Evolutionary conservation across 2,113 vertebrate genomes (phyloP).

Genomic region (Anas platyrhynchos): DNA sequence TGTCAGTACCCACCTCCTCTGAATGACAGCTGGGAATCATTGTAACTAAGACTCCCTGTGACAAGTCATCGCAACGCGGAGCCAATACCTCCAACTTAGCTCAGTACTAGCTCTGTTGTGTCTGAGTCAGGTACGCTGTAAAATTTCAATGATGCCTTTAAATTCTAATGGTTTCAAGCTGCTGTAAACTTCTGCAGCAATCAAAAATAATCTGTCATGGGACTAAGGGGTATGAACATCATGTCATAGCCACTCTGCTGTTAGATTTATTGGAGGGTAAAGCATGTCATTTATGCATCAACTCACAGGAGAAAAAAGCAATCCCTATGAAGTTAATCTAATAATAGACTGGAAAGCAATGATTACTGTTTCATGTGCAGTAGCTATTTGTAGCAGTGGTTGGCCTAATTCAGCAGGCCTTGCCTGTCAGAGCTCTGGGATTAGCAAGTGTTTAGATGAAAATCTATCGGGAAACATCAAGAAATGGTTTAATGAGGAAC

Average conservation of each 20-base stretch:
- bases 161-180: slow-evolving; percentile 76
- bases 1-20: accelerated
- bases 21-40: not conserved
- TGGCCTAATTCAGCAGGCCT: slow-evolving; percentile 76
- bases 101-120: not conserved
- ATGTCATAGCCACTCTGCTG: slow-evolving; percentile 75
- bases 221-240: slow-evolving; percentile 75
- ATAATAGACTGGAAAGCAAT: slow-evolving; percentile 82
- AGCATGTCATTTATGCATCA: slow-evolving; percentile 83
- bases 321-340: slow-evolving; percentile 82
- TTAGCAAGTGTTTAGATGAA: slow-evolving; percentile 72
- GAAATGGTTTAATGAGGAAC: slow-evolving; percentile 70
- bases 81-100: not conserved
- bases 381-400: slow-evolving; percentile 75
- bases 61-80: not conserved
- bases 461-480: slow-evolving; percentile 69
- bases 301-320: slow-evolving; percentile 80
- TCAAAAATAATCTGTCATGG: slow-evolving; percentile 80
- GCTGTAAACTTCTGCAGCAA: slow-evolving; percentile 74
- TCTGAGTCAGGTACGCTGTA: slow-evolving; percentile 50
- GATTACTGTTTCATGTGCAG: slow-evolving; percentile 80
- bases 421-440: slow-evolving; percentile 72
- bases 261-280: slow-evolving; percentile 83
- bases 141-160: slow-evolving; percentile 75
- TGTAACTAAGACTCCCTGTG: not conserved